Conservation (phyloP, 2,113 vertebrate species). For the Vireo altiloquus region DNA sequence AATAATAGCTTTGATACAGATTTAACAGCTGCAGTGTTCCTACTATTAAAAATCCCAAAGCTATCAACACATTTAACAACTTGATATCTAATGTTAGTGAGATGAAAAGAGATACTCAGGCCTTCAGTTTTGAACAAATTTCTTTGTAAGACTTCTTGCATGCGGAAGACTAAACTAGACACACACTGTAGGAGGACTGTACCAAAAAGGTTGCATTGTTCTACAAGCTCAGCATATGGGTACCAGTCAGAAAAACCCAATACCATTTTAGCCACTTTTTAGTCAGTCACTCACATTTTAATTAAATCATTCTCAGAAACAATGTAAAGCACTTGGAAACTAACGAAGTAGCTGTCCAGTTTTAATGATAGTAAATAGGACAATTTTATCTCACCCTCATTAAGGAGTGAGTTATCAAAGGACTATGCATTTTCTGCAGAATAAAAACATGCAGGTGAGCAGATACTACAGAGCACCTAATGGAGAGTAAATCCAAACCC, state of each 20-base stretch:
- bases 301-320: neutral
- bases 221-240: neutral
- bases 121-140: neutral
- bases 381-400: neutral
- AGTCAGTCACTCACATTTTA: neutral
- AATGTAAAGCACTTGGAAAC: neutral
- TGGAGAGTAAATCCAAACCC: neutral
- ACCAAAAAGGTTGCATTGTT: neutral
- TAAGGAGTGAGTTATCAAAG: neutral
- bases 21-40: neutral
- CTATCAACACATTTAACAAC: neutral
- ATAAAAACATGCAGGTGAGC: neutral
- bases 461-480: neutral
- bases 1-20: neutral
- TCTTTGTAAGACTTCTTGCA: neutral
- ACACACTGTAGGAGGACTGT: neutral
- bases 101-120: neutral
- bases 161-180: neutral
- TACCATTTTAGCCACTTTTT: too few relatives aligned
- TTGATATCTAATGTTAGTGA: neutral
- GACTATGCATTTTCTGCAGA: neutral
- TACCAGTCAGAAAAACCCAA: neutral
- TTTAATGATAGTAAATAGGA: neutral
- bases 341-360: neutral
- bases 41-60: neutral